A percentile compares a stretch with the other conserved stretches of the same genome.
Conservation (phyloP, 2,888 invertebrate genomes). For the Tetropium fuscum region DNA sequence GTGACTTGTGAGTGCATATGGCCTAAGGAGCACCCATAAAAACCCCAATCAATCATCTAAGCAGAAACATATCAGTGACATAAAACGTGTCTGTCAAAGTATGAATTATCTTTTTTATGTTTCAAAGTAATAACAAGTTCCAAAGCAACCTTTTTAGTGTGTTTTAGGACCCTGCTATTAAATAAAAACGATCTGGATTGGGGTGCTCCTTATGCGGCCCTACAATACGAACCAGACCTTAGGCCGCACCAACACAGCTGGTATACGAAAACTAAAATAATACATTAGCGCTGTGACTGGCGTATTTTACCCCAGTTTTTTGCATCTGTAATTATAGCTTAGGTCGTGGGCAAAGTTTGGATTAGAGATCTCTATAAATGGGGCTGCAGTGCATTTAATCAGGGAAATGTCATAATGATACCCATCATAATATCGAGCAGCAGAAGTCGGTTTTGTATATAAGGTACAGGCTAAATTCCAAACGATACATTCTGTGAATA, state of each 20-base stretch:
- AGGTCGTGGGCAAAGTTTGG: conserved; percentile 51
- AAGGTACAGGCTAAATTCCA: too few relatives aligned
- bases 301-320: conserved; percentile 61
- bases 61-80: conserved; percentile 24
- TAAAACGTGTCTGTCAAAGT: conserved; percentile 25
- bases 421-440: too few relatives aligned
- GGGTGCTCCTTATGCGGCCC: conserved; percentile 13
- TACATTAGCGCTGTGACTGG: conserved; percentile 64
- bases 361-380: conserved; percentile 33
- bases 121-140: conserved; percentile 47
- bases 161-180: conserved; percentile 42
- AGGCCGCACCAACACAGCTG: conserved; percentile 56
- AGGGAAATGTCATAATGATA: not conserved
- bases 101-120: conserved; percentile 32
- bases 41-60: conserved; percentile 18
- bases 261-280: conserved; percentile 60
- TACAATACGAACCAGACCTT: conserved; percentile 51
- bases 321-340: conserved; percentile 60
- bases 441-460: too few relatives aligned
- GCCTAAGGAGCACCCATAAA: too few relatives aligned
- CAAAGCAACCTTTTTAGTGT: conserved; percentile 39
- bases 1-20: too few relatives aligned
- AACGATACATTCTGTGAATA: too few relatives aligned
- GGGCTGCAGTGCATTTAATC: conserved; percentile 14
- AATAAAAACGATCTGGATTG: conserved; percentile 39